Evolutionary conservation across 1,140 invertebrate genomes (phyloP).

Genomic region (Maniola jurtina): DNA sequence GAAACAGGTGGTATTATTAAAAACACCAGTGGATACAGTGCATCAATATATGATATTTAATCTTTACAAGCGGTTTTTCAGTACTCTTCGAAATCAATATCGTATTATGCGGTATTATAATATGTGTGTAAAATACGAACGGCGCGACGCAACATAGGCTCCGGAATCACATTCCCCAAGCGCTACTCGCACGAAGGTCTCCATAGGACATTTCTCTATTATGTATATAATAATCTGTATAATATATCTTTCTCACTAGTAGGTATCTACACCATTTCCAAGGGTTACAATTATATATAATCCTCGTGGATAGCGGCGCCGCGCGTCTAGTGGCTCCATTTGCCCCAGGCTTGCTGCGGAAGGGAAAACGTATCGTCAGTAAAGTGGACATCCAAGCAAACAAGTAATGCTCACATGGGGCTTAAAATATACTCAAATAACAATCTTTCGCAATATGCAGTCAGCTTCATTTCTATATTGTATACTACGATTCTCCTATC

Average conservation of each 20-base stretch:
- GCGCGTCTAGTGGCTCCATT: constrained; percentile 70
- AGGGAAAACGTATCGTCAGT: background rate
- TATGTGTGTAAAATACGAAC: constrained; percentile 65
- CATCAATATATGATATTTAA: constrained; percentile 79
- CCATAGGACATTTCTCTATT: constrained; percentile 75
- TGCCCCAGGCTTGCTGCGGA: constrained; percentile 65
- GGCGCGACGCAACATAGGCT: constrained; percentile 28
- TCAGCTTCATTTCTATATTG: too few relatives aligned
- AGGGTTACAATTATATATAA: constrained; percentile 72
- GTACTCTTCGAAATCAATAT: constrained; percentile 66
- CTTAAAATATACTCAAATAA: too few relatives aligned
- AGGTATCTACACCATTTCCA: constrained; percentile 77
- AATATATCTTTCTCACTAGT: constrained; percentile 78
- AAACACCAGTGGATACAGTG: constrained; percentile 75
- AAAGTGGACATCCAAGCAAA: background rate
- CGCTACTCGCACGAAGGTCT: constrained; percentile 34
- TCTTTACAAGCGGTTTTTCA: constrained; percentile 77
- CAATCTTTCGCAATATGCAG: too few relatives aligned
- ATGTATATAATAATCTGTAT: constrained; percentile 78
- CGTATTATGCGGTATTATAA: constrained; percentile 69
- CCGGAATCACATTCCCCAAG: constrained; percentile 69
- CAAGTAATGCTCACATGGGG: too few relatives aligned
- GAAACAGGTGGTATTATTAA: constrained; percentile 71
- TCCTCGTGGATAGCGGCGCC: constrained; percentile 44
- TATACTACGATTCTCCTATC: too few relatives aligned